A percentile compares a stretch with the other conserved stretches of the same genome.
Conservation (phyloP, 30 jellyfish, hydroid and myxozoan species). For the Aurelia coerulea region DNA sequence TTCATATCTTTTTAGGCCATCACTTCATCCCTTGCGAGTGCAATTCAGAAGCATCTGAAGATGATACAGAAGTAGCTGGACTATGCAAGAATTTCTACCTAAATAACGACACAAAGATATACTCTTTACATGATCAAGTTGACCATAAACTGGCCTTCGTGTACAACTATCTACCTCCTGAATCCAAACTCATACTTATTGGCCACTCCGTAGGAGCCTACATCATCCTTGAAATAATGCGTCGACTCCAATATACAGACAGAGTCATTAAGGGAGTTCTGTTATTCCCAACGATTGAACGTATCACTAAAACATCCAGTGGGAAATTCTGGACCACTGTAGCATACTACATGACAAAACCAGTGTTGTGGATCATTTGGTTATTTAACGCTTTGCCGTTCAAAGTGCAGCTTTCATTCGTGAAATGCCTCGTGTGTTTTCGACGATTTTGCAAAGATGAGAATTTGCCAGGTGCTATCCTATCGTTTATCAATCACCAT, state of each 20-base stretch:
- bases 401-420: conserved; percentile 4
- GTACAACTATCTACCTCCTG: conserved; percentile 23
- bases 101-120: conserved; percentile 6
- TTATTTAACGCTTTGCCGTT: conserved; percentile 28
- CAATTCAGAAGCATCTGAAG: not conserved
- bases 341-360: conserved; percentile 33
- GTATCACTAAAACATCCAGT: conserved; percentile 53
- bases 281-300: conserved; percentile 75
- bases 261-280: conserved; percentile 32
- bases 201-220: conserved; percentile 83
- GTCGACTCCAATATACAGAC: conserved; percentile 28
- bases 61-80: not conserved
- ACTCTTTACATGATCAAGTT: conserved; percentile 64
- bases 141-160: conserved; percentile 62
- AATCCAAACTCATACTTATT: conserved; percentile 35
- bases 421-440: not conserved
- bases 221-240: conserved; percentile 45
- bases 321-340: conserved; percentile 75
- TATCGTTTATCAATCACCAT: conserved; percentile 36
- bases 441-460: conserved; percentile 38
- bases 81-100: not conserved
- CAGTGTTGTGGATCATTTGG: conserved; percentile 38
- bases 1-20: conserved; percentile 51
- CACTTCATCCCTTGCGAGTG: conserved; percentile 54
- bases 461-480: conserved; percentile 30